These are phyloP conservation scores for Cheilosia urbana DNA, from an alignment of 2,888 invertebrate genomes.

Conservation along the genomic window DNA sequence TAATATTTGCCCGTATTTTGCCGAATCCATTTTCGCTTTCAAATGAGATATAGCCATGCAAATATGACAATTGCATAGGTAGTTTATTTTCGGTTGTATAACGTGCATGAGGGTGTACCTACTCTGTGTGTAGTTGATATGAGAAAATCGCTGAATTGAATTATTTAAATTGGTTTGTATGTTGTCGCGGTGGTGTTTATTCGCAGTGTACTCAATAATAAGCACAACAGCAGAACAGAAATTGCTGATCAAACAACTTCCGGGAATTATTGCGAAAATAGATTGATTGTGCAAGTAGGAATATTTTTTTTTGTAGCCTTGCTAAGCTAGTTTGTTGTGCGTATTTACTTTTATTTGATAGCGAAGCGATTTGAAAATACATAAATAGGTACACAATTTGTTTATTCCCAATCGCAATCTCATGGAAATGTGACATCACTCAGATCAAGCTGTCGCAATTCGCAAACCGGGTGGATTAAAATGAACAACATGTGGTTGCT, in stretches of 20 bases:
- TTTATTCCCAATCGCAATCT: too few species aligned
- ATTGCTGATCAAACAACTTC: conserved; percentile 44
- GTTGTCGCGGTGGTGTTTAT: conserved; percentile 40
- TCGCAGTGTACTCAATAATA: conserved; percentile 21
- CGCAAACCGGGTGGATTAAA: too few species aligned
- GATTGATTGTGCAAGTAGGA: conserved; percentile 21
- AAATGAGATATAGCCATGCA: conserved; percentile 5
- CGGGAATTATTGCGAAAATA: conserved; percentile 40
- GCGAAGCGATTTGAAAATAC: background rate
- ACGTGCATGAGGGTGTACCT: background rate
- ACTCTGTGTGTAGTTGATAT: conserved; percentile 2
- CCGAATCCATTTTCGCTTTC: conserved; percentile 7
- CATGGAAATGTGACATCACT: too few species aligned
- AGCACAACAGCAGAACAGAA: conserved; percentile 23
- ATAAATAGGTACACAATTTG: background rate
- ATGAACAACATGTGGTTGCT: too few species aligned
- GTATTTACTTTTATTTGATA: background rate
- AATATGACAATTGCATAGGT: conserved; percentile 6
- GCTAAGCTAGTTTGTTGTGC: background rate
- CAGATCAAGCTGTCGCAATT: too few species aligned
- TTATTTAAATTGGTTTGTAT: conserved; percentile 64
- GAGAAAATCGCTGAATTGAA: conserved; percentile 57
- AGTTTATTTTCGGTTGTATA: conserved; percentile 1
- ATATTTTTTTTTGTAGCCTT: background rate
- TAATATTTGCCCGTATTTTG: background rate